Conservation (phyloP, 2,888 invertebrate species). For the Rotaria magnacalcarata region DNA sequence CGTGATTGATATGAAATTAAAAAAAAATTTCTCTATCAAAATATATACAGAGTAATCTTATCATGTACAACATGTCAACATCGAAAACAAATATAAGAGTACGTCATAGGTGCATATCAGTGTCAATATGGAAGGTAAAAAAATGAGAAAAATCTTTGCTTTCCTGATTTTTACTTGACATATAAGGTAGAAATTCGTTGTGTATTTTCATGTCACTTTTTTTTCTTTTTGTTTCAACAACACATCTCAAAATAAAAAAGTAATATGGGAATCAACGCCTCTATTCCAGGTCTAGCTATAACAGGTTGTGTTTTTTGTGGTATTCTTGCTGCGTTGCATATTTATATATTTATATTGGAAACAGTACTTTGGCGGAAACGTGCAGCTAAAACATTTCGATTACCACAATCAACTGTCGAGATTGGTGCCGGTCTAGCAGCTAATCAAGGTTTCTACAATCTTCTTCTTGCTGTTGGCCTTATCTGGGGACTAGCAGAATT, state of each 20-base stretch:
- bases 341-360: conserved; percentile 33
- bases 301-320: not conserved
- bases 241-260: not conserved
- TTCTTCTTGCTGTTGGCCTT: conserved; percentile 15
- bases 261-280: not conserved
- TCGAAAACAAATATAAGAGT: not conserved
- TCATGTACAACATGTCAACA: not conserved
- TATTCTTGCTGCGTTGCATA: not conserved
- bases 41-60: not conserved
- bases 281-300: not conserved
- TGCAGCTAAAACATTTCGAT: not conserved
- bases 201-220: not conserved
- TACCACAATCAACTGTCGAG: not conserved
- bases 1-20: too few species aligned
- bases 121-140: not conserved
- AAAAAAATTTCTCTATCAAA: not conserved
- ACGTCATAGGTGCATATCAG: not conserved
- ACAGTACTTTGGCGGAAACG: conserved; percentile 1
- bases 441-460: conserved; percentile 28
- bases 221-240: not conserved
- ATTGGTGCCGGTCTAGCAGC: not conserved
- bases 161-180: not conserved
- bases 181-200: not conserved
- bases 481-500: conserved; percentile 14
- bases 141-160: not conserved